These are phyloP conservation scores for Papilio aristodemus DNA, from an alignment of 1,140 invertebrate species.

Conservation along the genomic window DNA sequence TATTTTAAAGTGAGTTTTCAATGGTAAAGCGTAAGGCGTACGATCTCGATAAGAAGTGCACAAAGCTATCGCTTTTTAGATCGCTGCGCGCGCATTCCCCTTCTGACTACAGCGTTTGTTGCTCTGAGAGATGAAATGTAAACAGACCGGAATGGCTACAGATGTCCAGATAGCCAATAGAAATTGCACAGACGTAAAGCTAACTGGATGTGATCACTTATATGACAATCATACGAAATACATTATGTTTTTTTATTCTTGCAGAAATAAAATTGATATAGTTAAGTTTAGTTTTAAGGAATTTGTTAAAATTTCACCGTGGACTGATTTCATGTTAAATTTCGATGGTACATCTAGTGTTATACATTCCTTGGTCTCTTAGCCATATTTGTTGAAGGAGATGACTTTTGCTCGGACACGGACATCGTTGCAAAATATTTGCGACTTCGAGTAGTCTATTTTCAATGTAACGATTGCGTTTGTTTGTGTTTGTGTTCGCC, in stretches of 20 bases:
- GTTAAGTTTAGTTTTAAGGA: neutral
- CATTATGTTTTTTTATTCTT: neutral
- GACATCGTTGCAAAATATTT: conserved; percentile 69
- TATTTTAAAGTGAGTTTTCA: conserved; percentile 41
- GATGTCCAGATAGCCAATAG: conserved; percentile 78
- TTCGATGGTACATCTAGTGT: conserved; percentile 44
- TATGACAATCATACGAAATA: neutral
- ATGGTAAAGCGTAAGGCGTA: conserved; percentile 44
- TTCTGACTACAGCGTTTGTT: conserved; percentile 60
- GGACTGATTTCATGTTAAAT: neutral
- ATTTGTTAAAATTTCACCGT: neutral
- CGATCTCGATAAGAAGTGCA: conserved; percentile 58
- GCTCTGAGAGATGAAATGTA: conserved; percentile 75
- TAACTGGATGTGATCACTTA: conserved; percentile 37
- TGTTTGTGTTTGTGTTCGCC: conserved; percentile 39
- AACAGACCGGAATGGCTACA: conserved; percentile 70
- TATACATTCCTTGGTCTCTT: conserved; percentile 49
- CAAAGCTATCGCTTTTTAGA: conserved; percentile 70
- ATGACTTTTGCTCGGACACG: conserved; percentile 67
- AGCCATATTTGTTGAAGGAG: conserved; percentile 65
- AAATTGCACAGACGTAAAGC: conserved; percentile 43
- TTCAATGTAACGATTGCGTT: conserved; percentile 38
- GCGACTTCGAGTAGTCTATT: conserved; percentile 50
- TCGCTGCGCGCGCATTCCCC: conserved; percentile 66
- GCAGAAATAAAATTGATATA: no score